These are phyloP conservation scores for Drosophila longiperda DNA, from an alignment of 2,888 invertebrate genomes.

Conservation along the genomic window DNA sequence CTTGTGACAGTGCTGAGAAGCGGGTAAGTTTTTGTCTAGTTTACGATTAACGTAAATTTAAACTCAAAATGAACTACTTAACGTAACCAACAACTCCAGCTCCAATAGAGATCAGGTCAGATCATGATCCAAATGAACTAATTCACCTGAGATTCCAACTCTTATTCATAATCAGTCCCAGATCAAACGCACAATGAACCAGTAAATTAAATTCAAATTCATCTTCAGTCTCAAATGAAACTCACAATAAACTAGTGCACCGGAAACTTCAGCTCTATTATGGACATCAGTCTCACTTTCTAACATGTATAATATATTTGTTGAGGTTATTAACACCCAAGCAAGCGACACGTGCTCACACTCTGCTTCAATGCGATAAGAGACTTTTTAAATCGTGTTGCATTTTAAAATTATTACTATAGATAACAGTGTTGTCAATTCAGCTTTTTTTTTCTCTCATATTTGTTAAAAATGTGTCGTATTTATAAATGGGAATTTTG, in stretches of 20 bases:
- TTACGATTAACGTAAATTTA: neutral
- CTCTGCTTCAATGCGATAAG: conserved; percentile 30
- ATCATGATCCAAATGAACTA: neutral
- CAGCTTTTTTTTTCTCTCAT: neutral
- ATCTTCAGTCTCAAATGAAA: neutral
- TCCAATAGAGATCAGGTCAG: conserved; percentile 14
- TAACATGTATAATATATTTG: conserved; percentile 2
- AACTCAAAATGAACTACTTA: neutral
- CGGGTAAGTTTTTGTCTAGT: conserved; percentile 78
- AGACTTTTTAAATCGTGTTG: conserved; percentile 12
- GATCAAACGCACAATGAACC: neutral
- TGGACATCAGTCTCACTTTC: conserved; percentile 29
- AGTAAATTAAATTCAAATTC: neutral
- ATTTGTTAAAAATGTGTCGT: neutral
- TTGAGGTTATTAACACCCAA: conserved; percentile 48
- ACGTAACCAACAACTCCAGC: neutral
- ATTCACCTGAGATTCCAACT: neutral
- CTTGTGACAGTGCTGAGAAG: conserved; percentile 85
- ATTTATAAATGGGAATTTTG: neutral
- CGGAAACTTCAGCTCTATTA: neutral
- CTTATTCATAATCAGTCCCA: neutral
- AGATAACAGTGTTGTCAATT: conserved; percentile 1
- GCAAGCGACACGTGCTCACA: conserved; percentile 55
- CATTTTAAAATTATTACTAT: conserved; percentile 16
- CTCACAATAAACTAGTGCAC: neutral